phyloP scores from a whole-genome alignment of 2,888 invertebrate genomes.

The Acleris sparsana region DNA sequence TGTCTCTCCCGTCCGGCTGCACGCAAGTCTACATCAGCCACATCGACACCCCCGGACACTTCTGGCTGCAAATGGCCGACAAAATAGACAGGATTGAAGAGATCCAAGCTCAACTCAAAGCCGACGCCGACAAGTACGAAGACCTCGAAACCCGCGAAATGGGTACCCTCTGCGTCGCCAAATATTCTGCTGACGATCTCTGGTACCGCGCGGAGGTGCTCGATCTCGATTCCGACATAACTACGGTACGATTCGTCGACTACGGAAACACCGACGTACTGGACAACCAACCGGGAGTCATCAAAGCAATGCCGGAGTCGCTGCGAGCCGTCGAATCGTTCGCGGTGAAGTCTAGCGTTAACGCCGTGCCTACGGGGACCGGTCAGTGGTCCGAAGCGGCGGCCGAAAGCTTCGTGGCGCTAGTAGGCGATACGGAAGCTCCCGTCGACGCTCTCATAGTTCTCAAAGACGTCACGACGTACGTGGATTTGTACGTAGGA shows the following conservation, averaged over 20 bases:
- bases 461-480: slow-evolving; percentile 84
- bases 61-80: slow-evolving; percentile 88
- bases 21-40: slow-evolving; percentile 86
- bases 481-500: slow-evolving; percentile 86
- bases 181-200: slow-evolving; percentile 91
- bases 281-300: slow-evolving; percentile 83
- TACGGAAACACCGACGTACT: slow-evolving; percentile 91
- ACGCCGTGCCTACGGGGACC: slow-evolving; percentile 85
- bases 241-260: slow-evolving; percentile 90
- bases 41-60: slow-evolving; percentile 89
- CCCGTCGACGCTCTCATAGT: slow-evolving; percentile 80
- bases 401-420: slow-evolving; percentile 80
- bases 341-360: slow-evolving; percentile 86
- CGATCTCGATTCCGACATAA: slow-evolving; percentile 89
- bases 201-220: slow-evolving; percentile 97
- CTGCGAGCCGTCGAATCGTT: slow-evolving; percentile 82
- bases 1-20: slow-evolving; percentile 65
- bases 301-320: slow-evolving; percentile 85
- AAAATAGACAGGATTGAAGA: slow-evolving; percentile 82
- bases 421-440: slow-evolving; percentile 77
- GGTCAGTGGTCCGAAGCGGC: slow-evolving; percentile 87
- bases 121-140: slow-evolving; percentile 76
- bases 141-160: slow-evolving; percentile 83
- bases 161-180: slow-evolving; percentile 88
- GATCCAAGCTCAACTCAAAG: slow-evolving; percentile 86